Base-by-base conservation (phyloP, 2,113 vertebrate species). In the Carassius auratus region DNA sequence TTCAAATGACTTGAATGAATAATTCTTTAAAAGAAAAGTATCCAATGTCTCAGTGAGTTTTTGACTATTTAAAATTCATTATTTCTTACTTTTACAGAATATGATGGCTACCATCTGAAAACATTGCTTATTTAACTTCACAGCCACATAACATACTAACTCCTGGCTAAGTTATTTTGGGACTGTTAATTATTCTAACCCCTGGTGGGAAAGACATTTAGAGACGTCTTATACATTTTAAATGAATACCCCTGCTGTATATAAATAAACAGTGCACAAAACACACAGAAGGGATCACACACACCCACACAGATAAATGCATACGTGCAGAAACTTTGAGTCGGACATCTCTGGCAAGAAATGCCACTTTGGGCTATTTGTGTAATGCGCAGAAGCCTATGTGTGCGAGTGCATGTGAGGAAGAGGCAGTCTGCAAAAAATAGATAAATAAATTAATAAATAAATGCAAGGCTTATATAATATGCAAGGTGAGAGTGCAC, bases 401-500 rank as follows among this genome's bases (percentile, higher is more conserved):
- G 55, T 55, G 73, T 73, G 52, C n/a, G 19, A 86, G 68, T 69
- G 73, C 61, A 33, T 73, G 30, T 78, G 74, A 73, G 30, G 19
- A 45, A 50, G 55, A 74, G 68, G 81, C 17, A 36, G 68, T 74
- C 45, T 9, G 86, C 61, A 30, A 85, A 81, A 76, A 75, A 55
- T 21, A 76, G 50, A 75, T 7, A 83, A 73, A 74, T 74, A 83
- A 71, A 83, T 52, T 33, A 69, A 82, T 73, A 73, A 83, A 83
- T 83, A 83, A 73, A 83, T 42, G 21, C 81, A 59, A 52, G 61
- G 23, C 77, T 85, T 85, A 81, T 55, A 81, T 88, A 78, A 86
- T 80, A 76, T 82, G 55, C 83, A 66, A 78, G 84, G 30, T 80
- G 83, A 87, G 66, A 82, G 42, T 55, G 86, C 69, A 76, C 68